Conservation (phyloP, 2,113 vertebrate genomes). For the Macrotus californicus region DNA sequence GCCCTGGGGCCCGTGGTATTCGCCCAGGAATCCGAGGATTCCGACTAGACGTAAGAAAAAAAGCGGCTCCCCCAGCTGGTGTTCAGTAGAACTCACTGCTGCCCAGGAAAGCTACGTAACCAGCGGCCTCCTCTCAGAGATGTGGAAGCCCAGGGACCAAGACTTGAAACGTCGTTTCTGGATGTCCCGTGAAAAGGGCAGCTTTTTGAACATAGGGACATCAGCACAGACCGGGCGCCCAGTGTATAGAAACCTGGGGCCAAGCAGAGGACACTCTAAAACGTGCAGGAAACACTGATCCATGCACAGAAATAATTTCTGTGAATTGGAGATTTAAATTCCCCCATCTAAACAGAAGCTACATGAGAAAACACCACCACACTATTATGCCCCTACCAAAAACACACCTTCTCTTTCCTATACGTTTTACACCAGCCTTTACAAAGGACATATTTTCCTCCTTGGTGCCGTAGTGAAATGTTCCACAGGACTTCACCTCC, state of each 20-base stretch:
- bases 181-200: background rate
- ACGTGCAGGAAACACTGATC: background rate
- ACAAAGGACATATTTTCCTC: background rate
- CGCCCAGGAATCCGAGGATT: background rate
- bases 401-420: background rate
- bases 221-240: background rate
- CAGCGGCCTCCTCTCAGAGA: background rate
- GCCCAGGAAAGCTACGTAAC: background rate
- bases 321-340: background rate
- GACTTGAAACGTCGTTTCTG: background rate
- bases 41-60: background rate
- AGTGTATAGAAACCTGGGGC: background rate
- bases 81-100: background rate
- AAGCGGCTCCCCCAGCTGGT: background rate
- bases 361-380: rapidly evolving
- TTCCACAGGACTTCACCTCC: background rate
- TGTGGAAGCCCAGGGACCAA: background rate
- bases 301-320: background rate
- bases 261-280: background rate
- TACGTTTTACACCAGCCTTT: background rate
- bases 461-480: background rate
- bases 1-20: background rate
- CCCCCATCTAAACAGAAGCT: background rate
- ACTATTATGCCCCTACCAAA: background rate
- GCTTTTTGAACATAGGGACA: background rate